Base-by-base conservation (phyloP, 2,888 invertebrate species). In the Aproaerema taeniolella region DNA sequence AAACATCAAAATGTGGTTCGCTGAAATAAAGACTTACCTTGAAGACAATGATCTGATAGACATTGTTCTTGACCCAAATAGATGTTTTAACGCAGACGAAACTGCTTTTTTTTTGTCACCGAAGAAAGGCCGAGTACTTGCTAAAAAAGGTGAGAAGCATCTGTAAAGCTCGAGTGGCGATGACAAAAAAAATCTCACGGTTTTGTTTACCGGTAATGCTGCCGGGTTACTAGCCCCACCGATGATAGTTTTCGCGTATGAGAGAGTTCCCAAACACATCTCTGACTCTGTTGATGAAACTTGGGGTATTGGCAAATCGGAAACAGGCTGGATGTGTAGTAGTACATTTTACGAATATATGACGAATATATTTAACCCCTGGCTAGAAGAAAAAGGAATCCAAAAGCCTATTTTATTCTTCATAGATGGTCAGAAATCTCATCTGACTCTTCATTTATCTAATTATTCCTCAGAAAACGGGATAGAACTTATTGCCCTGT, bases 121-220 rank as follows among this genome's bases (percentile, higher is more conserved):
- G 20, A 20, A 20, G 20, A 6, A 20, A 7, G 4, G 7, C 20
- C 4, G 4, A 6, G 7, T 20, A 20, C 7, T 20, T 6, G 7
- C 20, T 20, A n/a, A n/a, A n/a, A n/a, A n/a, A n/a, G n/a, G n/a
- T n/a, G n/a, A n/a, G n/a, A n/a, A n/a, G n/a, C n/a, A n/a, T n/a
- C n/a, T n/a, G n/a, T n/a, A n/a, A n/a, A n/a, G n/a, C n/a, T n/a
- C n/a, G n/a, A n/a, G n/a, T n/a, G n/a, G n/a, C n/a, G n/a, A n/a
- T 20, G 50, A 57, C 43, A 55, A 57, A 43, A 51, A 53, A 31
- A 46, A 42, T 26, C 33, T 58, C 8, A 58, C 53, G 12, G 44
- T 49, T 10, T 28, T 55, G 10, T 37, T 47, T 55, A 30, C 28
- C 47, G 30, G 55, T n/a, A n/a, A n/a, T n/a, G n/a, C n/a, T n/a